Percentiles rank a stretch among this genome's conserved stretches.
phyloP scores from a whole-genome alignment of 2,797 vertebrate species.

The Crypturellus tataupa region DNA sequence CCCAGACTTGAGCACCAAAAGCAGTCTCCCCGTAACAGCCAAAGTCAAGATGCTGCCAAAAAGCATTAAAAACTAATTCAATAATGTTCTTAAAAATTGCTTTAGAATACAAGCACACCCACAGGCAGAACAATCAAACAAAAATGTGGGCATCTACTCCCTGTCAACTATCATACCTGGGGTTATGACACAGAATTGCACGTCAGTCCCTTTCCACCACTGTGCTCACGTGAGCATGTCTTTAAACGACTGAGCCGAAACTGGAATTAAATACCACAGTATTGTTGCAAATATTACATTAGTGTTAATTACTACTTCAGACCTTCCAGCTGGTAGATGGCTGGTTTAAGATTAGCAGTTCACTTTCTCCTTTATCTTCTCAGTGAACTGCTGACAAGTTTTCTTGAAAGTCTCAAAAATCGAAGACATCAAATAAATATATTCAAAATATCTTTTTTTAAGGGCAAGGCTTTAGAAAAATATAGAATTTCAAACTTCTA shows the following conservation, averaged over 20 bases:
- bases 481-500: not conserved
- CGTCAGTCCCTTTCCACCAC: not conserved
- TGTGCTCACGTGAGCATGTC: not conserved
- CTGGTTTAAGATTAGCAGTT: not conserved
- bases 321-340: not conserved
- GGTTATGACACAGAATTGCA: not conserved
- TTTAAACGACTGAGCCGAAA: not conserved
- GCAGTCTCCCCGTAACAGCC: not conserved
- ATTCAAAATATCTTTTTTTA: not conserved
- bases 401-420: not conserved
- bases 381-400: not conserved
- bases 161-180: not conserved
- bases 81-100: not conserved
- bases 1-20: not conserved
- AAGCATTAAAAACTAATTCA: not conserved
- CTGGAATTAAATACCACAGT: not conserved
- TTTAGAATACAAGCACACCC: not conserved
- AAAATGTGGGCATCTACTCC: not conserved
- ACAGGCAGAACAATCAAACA: not conserved
- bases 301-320: not conserved
- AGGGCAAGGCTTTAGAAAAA: not conserved
- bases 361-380: not conserved
- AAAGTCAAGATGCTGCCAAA: not conserved
- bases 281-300: not conserved
- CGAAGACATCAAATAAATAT: not conserved